Percentiles rank a stretch among this genome's conserved stretches.
Evolutionary conservation across 2,888 invertebrate genomes (phyloP).

Genomic region (Apantesis nais): DNA sequence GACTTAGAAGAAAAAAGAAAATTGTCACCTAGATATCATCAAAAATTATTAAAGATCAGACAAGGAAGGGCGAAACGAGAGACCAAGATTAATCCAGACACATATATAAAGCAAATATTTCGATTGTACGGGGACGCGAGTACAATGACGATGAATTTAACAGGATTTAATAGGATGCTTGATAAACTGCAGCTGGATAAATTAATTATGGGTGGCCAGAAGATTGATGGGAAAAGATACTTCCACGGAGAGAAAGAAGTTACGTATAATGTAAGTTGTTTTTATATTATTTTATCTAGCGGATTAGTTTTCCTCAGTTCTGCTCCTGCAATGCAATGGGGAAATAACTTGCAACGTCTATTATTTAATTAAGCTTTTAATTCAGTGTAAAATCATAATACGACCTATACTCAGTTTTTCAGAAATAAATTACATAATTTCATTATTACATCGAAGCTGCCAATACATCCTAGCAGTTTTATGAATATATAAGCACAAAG

Average conservation of each 20-base stretch:
- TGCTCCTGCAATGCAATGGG: not conserved
- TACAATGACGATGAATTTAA: constrained; percentile 87
- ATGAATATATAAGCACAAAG: not conserved
- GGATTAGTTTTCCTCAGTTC: not conserved
- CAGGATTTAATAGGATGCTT: constrained; percentile 89
- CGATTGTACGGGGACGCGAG: constrained; percentile 87
- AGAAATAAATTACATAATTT: not conserved
- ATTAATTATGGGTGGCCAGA: constrained; percentile 76
- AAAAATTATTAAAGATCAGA: constrained; percentile 64
- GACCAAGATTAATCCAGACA: constrained; percentile 76
- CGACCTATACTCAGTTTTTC: not conserved
- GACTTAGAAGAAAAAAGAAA: constrained; percentile 61
- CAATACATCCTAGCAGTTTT: not conserved
- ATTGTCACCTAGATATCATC: constrained; percentile 55
- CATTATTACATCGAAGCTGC: not conserved
- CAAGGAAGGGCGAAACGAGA: constrained; percentile 62
- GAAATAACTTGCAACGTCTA: not conserved
- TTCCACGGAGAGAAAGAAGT: constrained; percentile 65
- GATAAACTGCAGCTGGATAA: constrained; percentile 85
- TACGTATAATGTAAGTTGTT: constrained; percentile 78
- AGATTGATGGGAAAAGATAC: constrained; percentile 57
- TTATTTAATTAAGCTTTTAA: not conserved
- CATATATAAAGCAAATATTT: constrained; percentile 89
- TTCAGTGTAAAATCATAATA: not conserved
- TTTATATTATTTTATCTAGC: not conserved